A percentile compares a stretch with the other conserved stretches of the same genome.
phyloP scores from a whole-genome alignment of 2,113 vertebrate genomes.

The Cheilinus undulatus region DNA sequence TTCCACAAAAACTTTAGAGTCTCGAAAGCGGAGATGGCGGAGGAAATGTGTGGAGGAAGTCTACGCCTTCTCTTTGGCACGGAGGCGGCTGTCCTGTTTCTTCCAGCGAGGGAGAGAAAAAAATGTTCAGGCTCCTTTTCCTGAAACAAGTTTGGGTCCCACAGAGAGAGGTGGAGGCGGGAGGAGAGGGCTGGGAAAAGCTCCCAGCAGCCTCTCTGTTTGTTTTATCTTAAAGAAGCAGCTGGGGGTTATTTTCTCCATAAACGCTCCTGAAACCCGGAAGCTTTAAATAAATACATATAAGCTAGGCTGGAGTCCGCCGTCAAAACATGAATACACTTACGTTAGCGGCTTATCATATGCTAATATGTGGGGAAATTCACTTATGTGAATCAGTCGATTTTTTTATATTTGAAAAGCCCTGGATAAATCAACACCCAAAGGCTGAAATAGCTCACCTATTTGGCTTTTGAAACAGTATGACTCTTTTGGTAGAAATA shows the following conservation, averaged over 20 bases:
- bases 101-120: conserved; percentile 25
- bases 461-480: too few relatives aligned
- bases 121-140: conserved; percentile 51
- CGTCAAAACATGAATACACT: too few relatives aligned
- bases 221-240: conserved; percentile 63
- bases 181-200: neutral
- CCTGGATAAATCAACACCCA: too few relatives aligned
- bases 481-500: too few relatives aligned
- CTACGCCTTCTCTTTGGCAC: conserved; percentile 74
- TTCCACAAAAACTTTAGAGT: conserved; percentile 26
- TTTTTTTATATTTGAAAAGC: too few relatives aligned
- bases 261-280: neutral
- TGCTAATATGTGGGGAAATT: neutral
- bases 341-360: too few relatives aligned
- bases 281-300: neutral
- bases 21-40: conserved; percentile 57
- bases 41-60: conserved; percentile 78
- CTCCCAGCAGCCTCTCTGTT: conserved; percentile 15
- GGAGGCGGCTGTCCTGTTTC: conserved; percentile 52
- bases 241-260: conserved; percentile 29
- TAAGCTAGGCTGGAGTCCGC: too few relatives aligned
- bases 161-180: conserved; percentile 10
- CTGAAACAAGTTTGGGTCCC: conserved; percentile 67
- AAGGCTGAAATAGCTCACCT: too few relatives aligned
- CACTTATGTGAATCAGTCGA: neutral